phyloP scores from a whole-genome alignment of 1,140 invertebrate genomes.

The Calliphora vicina region DNA sequence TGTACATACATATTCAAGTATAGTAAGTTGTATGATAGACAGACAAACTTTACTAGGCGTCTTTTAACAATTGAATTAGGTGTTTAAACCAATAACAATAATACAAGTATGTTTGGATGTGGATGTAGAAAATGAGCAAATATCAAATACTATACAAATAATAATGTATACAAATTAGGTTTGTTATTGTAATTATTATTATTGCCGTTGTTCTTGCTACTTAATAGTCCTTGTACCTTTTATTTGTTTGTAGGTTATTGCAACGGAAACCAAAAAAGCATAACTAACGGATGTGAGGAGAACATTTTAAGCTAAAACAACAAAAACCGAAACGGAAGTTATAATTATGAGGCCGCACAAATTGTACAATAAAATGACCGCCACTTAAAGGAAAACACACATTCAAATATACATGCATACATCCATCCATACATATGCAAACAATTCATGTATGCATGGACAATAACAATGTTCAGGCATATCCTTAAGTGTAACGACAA shows the following conservation, averaged over 20 bases:
- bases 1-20: too few species aligned
- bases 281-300: constrained; percentile 46
- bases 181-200: not conserved
- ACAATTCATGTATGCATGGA: not conserved
- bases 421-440: not conserved
- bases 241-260: not conserved
- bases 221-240: constrained; percentile 29
- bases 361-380: not conserved
- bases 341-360: constrained; percentile 41
- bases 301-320: constrained; percentile 57
- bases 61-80: not conserved
- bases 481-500: not conserved
- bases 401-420: not conserved
- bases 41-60: not conserved
- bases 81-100: too few species aligned
- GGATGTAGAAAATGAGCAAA: too few species aligned
- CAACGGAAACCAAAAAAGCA: not conserved
- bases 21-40: too few species aligned
- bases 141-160: too few species aligned
- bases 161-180: too few species aligned
- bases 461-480: not conserved
- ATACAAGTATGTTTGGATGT: too few species aligned
- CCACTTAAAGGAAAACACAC: not conserved
- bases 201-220: not conserved
- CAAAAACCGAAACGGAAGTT: constrained; percentile 41